Percentiles rank a stretch among this genome's conserved stretches.
phyloP scores from a whole-genome alignment of 2,888 invertebrate genomes.

The Acheta domesticus region DNA sequence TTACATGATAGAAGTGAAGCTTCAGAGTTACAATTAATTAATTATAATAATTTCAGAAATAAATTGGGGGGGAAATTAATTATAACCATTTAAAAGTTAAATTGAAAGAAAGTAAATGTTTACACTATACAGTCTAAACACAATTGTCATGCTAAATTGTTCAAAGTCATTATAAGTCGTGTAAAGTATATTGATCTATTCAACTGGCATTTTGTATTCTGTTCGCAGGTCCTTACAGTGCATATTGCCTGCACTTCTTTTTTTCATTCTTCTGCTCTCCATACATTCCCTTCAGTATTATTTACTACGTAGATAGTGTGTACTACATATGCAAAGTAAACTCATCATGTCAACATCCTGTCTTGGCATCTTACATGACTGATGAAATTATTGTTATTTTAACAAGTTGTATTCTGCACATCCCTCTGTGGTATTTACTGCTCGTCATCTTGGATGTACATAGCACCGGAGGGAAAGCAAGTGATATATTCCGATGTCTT shows the following conservation, averaged over 20 bases:
- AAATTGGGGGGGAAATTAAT: too few species aligned
- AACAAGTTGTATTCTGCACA: constrained; percentile 61
- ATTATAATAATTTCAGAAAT: too few species aligned
- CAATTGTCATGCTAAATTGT: too few species aligned
- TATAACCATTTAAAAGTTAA: too few species aligned
- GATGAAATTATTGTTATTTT: constrained; percentile 67
- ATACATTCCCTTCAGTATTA: constrained; percentile 77
- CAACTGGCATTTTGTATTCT: too few species aligned
- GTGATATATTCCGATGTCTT: constrained; percentile 53
- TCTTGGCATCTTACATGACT: constrained; percentile 65
- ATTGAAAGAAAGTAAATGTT: too few species aligned
- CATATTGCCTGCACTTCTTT: constrained; percentile 54
- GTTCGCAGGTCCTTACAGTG: neutral
- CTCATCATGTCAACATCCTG: constrained; percentile 61
- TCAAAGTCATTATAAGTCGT: too few species aligned
- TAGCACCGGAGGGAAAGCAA: constrained; percentile 60
- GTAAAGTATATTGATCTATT: too few species aligned
- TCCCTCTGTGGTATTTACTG: constrained; percentile 64
- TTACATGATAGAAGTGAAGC: too few species aligned
- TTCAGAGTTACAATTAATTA: too few species aligned
- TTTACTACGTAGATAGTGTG: constrained; percentile 77
- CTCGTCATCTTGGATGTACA: constrained; percentile 64
- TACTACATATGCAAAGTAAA: constrained; percentile 69
- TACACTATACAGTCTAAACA: too few species aligned
- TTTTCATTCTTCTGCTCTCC: constrained; percentile 73